phyloP scores from a whole-genome alignment of 2,797 vertebrate species.

The Pterois miles region DNA sequence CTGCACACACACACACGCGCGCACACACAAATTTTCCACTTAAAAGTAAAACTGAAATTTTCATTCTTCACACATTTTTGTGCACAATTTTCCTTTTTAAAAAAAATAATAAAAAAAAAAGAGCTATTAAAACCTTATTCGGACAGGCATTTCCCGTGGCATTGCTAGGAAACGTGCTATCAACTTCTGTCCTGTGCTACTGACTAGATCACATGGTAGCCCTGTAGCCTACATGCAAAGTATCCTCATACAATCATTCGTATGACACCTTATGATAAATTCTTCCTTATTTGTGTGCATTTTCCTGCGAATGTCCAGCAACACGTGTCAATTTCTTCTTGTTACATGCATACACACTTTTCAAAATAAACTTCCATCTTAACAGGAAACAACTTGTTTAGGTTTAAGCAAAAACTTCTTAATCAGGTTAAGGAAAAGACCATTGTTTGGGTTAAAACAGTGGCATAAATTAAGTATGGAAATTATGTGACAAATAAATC shows the following conservation, averaged over 20 bases:
- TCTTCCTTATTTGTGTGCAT: accelerated
- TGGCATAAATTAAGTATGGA: no score
- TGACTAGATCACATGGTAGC: neutral
- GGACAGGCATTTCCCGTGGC: neutral
- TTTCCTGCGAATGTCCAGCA: no score
- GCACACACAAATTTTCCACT: slow-evolving; percentile 12
- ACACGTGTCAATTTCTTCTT: accelerated
- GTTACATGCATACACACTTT: no score
- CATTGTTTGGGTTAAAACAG: no score
- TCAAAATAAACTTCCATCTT: no score
- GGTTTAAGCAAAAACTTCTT: no score
- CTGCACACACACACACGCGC: slow-evolving; percentile 13
- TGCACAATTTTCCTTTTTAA: neutral
- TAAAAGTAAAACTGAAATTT: neutral
- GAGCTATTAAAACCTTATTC: neutral
- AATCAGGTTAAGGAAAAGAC: no score
- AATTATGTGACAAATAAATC: no score
- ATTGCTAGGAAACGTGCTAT: neutral
- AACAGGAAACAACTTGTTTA: no score
- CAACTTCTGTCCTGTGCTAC: neutral
- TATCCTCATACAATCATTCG: no score
- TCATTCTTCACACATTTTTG: neutral
- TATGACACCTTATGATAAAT: no score
- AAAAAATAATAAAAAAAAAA: no score
- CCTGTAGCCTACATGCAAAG: neutral